These are phyloP conservation scores for Chelonus formosanus DNA, from an alignment of 2,888 invertebrate genomes.

Conservation along the genomic window DNA sequence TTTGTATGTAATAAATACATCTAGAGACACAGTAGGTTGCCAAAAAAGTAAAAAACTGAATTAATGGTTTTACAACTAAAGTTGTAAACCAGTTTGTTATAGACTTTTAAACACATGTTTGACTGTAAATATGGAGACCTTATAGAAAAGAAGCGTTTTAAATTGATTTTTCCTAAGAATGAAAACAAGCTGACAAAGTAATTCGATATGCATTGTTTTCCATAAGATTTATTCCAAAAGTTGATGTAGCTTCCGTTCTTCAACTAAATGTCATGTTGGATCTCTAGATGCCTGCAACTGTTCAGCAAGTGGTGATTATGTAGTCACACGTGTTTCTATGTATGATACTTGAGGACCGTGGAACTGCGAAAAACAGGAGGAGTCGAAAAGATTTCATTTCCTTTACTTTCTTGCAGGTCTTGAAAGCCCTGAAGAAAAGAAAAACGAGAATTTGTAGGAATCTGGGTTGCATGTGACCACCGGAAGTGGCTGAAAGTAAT, in stretches of 20 bases:
- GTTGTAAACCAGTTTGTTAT: constrained; percentile 25
- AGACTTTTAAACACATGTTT: constrained; percentile 16
- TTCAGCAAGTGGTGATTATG: constrained; percentile 27
- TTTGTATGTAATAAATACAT: constrained; percentile 7
- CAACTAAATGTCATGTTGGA: constrained; percentile 28
- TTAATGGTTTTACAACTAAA: constrained; percentile 22
- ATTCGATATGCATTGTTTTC: constrained; percentile 5
- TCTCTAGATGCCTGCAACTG: constrained; percentile 19
- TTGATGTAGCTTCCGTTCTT: constrained; percentile 22
- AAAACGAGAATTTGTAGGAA: constrained; percentile 4
- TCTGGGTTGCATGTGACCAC: constrained; percentile 18
- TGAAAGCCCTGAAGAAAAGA: constrained; percentile 3
- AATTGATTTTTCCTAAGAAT: not conserved
- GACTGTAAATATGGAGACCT: constrained; percentile 6
- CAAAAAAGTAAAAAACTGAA: constrained; percentile 3
- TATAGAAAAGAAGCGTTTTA: not conserved
- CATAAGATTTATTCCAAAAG: not conserved
- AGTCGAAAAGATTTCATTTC: constrained; percentile 15
- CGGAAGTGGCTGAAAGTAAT: constrained; percentile 5
- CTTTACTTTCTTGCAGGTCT: not conserved
- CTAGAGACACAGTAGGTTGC: not conserved
- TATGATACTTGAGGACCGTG: constrained; percentile 15
- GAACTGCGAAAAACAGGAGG: constrained; percentile 31
- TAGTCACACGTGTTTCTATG: constrained; percentile 23
- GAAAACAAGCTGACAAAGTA: constrained; percentile 9